A percentile compares a stretch with the other conserved stretches of the same genome.
These are phyloP conservation scores for Napeogenes sylphis DNA, from an alignment of 2,888 invertebrate species.

Conservation along the genomic window DNA sequence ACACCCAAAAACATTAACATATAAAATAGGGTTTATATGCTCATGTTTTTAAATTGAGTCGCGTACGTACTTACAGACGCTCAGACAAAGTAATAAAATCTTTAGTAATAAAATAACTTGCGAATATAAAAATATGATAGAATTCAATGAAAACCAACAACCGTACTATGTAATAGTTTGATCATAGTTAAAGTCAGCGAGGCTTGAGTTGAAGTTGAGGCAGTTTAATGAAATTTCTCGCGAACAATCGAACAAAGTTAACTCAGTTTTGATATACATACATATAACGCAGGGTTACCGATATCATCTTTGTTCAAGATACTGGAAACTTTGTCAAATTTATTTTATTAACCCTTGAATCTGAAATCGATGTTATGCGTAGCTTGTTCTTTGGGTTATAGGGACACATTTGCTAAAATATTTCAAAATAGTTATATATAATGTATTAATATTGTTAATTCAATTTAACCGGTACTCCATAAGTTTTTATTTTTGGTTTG, in stretches of 20 bases:
- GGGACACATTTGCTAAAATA: too few relatives aligned
- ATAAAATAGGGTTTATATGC: conserved; percentile 1
- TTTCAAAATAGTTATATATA: too few relatives aligned
- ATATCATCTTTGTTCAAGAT: conserved; percentile 30
- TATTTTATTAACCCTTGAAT: conserved; percentile 7
- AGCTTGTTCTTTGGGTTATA: not conserved
- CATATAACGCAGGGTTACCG: conserved; percentile 30
- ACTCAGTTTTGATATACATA: conserved; percentile 32
- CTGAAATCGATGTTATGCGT: not conserved
- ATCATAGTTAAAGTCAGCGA: conserved; percentile 31
- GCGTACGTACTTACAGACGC: not conserved
- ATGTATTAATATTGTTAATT: too few relatives aligned
- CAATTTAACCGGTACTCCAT: too few relatives aligned
- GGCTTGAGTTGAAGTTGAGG: conserved; percentile 31
- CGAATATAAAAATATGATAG: conserved; percentile 1
- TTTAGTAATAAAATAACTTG: conserved; percentile 6
- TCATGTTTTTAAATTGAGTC: conserved; percentile 6
- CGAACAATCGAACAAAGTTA: conserved; percentile 41
- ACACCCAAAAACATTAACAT: conserved; percentile 1
- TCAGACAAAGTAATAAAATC: conserved; percentile 4
- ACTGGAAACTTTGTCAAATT: conserved; percentile 19
- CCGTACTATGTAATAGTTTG: conserved; percentile 28
- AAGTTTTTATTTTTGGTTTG: too few relatives aligned
- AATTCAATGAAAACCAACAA: conserved; percentile 8
- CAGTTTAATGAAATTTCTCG: conserved; percentile 48